Evolutionary conservation across 2,797 vertebrate species (phyloP).

Genomic region (Cheirogaleus major): DNA sequence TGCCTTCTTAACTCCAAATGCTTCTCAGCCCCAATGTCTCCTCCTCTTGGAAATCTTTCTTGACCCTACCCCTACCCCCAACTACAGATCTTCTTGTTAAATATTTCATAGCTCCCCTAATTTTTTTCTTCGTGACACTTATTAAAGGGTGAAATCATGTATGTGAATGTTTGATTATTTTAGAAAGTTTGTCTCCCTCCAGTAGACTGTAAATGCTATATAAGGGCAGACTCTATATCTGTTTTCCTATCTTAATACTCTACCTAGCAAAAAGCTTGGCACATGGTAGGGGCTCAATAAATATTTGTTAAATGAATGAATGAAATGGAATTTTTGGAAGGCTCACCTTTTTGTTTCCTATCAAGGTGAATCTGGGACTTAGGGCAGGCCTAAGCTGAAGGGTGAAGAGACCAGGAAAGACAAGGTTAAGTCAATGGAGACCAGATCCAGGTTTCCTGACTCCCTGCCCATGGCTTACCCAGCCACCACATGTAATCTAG

Average conservation of each 20-base stretch:
- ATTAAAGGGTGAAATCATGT: neutral
- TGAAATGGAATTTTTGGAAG: conserved; percentile 6
- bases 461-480: neutral
- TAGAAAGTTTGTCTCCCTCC: neutral
- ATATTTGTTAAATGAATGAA: conserved; percentile 32
- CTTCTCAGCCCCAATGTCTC: neutral
- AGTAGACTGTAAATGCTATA: neutral
- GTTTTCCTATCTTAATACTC: neutral
- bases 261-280: neutral
- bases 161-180: conserved; percentile 17
- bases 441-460: neutral
- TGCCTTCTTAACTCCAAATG: neutral
- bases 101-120: neutral
- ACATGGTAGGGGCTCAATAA: neutral
- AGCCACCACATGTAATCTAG: neutral
- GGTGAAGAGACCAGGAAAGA: neutral
- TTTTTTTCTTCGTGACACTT: conserved; percentile 27
- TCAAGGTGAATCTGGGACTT: neutral
- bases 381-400: neutral
- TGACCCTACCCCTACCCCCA: neutral
- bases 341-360: neutral
- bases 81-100: neutral
- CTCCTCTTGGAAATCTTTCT: neutral
- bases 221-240: neutral
- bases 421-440: neutral